These are phyloP conservation scores for Cardinalis cardinalis DNA, from an alignment of 2,113 vertebrate species.

Conservation along the genomic window DNA sequence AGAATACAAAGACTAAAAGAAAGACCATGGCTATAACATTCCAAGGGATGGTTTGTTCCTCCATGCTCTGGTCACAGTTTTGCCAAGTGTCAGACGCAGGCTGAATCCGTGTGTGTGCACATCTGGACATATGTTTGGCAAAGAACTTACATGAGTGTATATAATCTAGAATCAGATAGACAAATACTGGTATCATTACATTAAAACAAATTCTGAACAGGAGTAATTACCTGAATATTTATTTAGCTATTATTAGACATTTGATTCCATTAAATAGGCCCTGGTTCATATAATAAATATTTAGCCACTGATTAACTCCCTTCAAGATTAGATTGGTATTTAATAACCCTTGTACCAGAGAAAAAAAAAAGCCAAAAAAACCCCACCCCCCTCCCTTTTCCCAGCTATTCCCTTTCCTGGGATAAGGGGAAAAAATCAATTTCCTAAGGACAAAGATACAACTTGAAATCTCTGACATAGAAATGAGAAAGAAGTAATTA, in stretches of 20 bases:
- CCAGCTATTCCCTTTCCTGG: background rate
- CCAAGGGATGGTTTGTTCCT: background rate
- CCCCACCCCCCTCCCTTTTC: background rate
- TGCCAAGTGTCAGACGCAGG: background rate
- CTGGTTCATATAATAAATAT: background rate
- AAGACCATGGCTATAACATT: background rate
- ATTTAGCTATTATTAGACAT: background rate
- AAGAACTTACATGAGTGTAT: background rate
- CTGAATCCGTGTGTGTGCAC: background rate
- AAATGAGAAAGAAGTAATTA: background rate
- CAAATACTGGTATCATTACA: background rate
- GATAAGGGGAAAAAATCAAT: background rate
- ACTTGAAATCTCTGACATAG: background rate
- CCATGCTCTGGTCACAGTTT: background rate
- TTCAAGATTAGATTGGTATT: background rate
- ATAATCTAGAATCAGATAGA: background rate
- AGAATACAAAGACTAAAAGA: background rate
- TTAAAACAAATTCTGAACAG: background rate
- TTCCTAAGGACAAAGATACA: background rate
- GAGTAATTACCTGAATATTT: background rate
- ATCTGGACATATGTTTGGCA: background rate
- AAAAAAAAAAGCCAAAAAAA: background rate
- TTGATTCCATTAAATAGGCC: background rate
- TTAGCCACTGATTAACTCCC: background rate
- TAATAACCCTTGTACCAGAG: background rate